These are phyloP conservation scores for Biston stratarius DNA, from an alignment of 2,888 invertebrate genomes.

Conservation along the genomic window DNA sequence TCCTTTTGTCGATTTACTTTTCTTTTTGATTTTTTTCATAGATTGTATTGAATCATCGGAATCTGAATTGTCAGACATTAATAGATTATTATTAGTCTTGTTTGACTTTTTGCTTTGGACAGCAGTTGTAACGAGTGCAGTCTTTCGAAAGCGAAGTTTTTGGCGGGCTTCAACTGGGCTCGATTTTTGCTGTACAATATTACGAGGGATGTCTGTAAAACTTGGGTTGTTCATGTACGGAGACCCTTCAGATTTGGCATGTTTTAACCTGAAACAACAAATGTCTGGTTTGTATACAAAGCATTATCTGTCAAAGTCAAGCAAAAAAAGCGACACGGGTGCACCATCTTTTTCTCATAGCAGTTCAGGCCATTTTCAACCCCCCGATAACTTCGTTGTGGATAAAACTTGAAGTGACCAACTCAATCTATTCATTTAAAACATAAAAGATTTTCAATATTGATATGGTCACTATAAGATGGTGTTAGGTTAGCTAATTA, in stretches of 20 bases:
- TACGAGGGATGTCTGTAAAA: conserved; percentile 78
- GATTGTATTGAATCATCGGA: conserved; percentile 77
- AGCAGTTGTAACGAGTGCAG: conserved; percentile 87
- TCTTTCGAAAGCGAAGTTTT: conserved; percentile 85
- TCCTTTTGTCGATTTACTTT: conserved; percentile 68
- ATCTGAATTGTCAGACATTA: conserved; percentile 75
- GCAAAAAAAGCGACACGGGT: too few species aligned
- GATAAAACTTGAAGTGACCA: too few species aligned
- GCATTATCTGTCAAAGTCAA: too few species aligned
- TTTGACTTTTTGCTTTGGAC: conserved; percentile 74
- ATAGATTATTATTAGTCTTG: conserved; percentile 45
- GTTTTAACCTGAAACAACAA: conserved; percentile 72
- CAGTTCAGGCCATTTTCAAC: too few species aligned
- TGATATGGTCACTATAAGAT: too few species aligned
- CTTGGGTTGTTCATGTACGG: conserved; percentile 73
- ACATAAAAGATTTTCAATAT: too few species aligned
- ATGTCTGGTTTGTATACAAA: too few species aligned
- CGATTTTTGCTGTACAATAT: conserved; percentile 60
- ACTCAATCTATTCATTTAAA: too few species aligned
- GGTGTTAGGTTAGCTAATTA: too few species aligned
- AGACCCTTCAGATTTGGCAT: conserved; percentile 72
- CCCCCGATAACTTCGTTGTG: too few species aligned
- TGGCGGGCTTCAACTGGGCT: conserved; percentile 61
- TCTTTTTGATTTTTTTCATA: conserved; percentile 79
- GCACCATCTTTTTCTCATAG: too few species aligned